These are phyloP conservation scores for Mantis religiosa DNA, from an alignment of 2,888 invertebrate species.

Conservation along the genomic window DNA sequence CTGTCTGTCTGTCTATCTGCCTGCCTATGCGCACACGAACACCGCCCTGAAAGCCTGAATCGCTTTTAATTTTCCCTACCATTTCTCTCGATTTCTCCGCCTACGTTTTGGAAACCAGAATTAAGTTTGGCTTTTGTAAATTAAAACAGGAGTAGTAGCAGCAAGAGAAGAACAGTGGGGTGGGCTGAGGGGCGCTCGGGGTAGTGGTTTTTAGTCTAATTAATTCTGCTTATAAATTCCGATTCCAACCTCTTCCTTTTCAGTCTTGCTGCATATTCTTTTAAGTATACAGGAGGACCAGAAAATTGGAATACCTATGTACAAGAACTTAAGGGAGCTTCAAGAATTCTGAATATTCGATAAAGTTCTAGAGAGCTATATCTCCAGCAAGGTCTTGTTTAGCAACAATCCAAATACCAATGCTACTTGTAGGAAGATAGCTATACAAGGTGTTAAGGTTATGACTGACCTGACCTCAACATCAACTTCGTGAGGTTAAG, in stretches of 20 bases:
- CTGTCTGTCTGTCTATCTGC: background rate
- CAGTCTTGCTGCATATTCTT: background rate
- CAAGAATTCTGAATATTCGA: no score
- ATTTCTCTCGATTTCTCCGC: conserved; percentile 48
- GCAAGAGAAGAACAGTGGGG: conserved; percentile 3
- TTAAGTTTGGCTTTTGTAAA: conserved; percentile 54
- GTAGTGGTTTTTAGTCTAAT: conserved; percentile 53
- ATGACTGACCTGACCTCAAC: no score
- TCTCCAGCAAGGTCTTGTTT: no score
- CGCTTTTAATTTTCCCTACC: conserved; percentile 53
- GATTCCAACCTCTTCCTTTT: conserved; percentile 39
- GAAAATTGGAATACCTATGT: conserved; percentile 7
- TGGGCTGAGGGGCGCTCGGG: conserved; percentile 27
- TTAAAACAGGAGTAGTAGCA: conserved; percentile 46
- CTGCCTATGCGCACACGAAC: background rate
- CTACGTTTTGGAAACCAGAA: conserved; percentile 45
- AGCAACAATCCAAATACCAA: no score
- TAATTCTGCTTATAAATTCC: conserved; percentile 54
- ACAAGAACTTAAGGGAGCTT: no score
- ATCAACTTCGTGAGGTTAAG: no score
- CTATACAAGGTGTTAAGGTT: no score
- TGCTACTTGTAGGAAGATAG: no score
- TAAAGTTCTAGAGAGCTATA: no score
- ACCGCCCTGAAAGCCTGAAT: conserved; percentile 40
- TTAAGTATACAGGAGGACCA: background rate